These are phyloP conservation scores for Drosophila erecta DNA, from an alignment of 1,140 invertebrate species.

Conservation along the genomic window DNA sequence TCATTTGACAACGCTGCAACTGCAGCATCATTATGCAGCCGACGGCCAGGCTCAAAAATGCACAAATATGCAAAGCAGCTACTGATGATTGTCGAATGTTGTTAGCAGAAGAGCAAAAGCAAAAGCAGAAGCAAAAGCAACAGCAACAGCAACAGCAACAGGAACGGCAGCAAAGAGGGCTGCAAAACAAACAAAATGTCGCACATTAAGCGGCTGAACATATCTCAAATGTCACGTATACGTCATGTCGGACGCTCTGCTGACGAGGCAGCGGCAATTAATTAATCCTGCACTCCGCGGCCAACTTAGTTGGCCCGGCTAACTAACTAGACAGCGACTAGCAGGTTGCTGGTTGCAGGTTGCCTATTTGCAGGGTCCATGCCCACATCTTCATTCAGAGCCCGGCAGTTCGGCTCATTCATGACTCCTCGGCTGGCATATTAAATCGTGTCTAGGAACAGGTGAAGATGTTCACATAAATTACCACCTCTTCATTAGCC, in stretches of 20 bases:
- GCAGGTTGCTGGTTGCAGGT: slow-evolving; percentile 27
- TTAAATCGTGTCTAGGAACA: slow-evolving; percentile 78
- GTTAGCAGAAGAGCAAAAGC: slow-evolving; percentile 29
- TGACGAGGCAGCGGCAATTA: slow-evolving; percentile 66
- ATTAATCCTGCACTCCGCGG: slow-evolving; percentile 75
- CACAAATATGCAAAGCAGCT: slow-evolving; percentile 70
- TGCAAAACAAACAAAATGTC: slow-evolving; percentile 79
- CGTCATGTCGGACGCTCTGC: slow-evolving; percentile 62
- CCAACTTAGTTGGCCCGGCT: slow-evolving; percentile 20
- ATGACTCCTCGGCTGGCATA: slow-evolving; percentile 58
- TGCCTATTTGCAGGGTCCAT: slow-evolving; percentile 9
- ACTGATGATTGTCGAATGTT: slow-evolving; percentile 60
- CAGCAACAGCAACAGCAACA: slow-evolving; percentile 1
- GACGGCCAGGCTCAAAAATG: slow-evolving; percentile 44
- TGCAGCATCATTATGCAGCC: slow-evolving; percentile 70
- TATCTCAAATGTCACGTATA: slow-evolving; percentile 81
- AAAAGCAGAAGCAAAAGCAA: not conserved
- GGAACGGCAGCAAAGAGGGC: not conserved
- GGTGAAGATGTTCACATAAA: slow-evolving; percentile 82
- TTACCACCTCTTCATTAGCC: slow-evolving; percentile 82
- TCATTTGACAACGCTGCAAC: slow-evolving; percentile 80
- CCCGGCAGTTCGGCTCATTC: slow-evolving; percentile 55
- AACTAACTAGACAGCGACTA: slow-evolving; percentile 58
- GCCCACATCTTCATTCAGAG: slow-evolving; percentile 67
- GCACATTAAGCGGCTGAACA: slow-evolving; percentile 79